A percentile compares a stretch with the other conserved stretches of the same genome.
Evolutionary conservation across 30 jellyfish, hydroid and myxozoan species (phyloP).

Genomic region (Catostylus mosaicus): DNA sequence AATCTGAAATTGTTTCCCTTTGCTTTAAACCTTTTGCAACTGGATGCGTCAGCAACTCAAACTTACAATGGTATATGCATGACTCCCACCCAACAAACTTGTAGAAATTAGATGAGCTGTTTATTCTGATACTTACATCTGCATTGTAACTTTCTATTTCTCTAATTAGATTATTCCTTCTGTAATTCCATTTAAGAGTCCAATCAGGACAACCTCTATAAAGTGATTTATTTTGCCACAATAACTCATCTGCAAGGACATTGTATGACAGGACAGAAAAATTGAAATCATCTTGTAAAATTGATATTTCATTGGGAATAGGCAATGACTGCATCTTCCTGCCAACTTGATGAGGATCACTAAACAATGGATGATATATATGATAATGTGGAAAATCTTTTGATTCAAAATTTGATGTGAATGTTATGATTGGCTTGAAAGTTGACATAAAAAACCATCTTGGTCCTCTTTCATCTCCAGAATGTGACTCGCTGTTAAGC

Average conservation of each 20-base stretch:
- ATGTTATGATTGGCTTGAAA: not conserved
- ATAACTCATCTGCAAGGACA: constrained; percentile 86
- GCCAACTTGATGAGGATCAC: constrained; percentile 52
- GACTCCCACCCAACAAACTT: too few species aligned
- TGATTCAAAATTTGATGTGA: not conserved
- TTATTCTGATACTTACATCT: constrained; percentile 95
- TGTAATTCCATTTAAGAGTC: constrained; percentile 79
- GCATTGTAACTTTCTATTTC: constrained; percentile 78
- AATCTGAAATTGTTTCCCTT: too few species aligned
- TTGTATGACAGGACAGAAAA: constrained; percentile 93
- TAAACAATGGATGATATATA: constrained; percentile 27
- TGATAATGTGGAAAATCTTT: constrained; percentile 30
- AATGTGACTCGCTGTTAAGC: not conserved
- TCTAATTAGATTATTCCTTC: constrained; percentile 74
- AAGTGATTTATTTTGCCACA: constrained; percentile 67
- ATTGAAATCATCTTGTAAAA: constrained; percentile 42
- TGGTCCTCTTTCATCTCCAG: not conserved
- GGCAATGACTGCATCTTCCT: constrained; percentile 8
- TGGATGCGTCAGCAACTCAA: too few species aligned
- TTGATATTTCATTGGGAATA: constrained; percentile 15
- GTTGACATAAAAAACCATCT: constrained; percentile 1
- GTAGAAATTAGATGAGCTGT: too few species aligned
- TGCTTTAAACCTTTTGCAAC: too few species aligned
- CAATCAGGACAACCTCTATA: constrained; percentile 65
- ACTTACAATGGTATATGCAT: too few species aligned